Evolutionary conservation across 2,888 invertebrate species (phyloP), one percentile per base, ranked within the genome.

Genomic region (Pimpla rufipes): DNA sequence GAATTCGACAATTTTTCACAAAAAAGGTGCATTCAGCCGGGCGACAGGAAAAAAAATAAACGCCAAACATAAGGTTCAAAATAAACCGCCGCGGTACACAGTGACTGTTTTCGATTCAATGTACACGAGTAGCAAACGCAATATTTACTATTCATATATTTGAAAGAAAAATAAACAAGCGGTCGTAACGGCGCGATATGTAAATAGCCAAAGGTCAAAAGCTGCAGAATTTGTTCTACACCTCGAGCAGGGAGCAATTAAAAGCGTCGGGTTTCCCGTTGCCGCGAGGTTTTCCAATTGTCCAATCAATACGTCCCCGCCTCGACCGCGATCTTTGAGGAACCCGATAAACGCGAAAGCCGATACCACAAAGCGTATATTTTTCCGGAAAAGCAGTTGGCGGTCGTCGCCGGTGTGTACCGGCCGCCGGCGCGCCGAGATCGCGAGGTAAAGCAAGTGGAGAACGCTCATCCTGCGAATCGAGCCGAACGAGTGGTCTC

Each of bases 391-490:
- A 70, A 29, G 11, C 7, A 6, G 45, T 16, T 11, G 42, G 11
- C 29, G 47, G 23, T 75, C 45, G 52, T 52, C 40, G 62, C 16
- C 59, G 13, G 40, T 23, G 13, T 18, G 13, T 40, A 18, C 7
- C 37, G 37, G 5, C 35, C n/a, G n/a, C n/a, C n/a, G n/a, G n/a
- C n/a, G n/a, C 47, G 45, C 35, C 18, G 35, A 52, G 23, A 21
- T n/a, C 35, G 47, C 55, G 55, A 16, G 18, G 42, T 64, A 66
- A 71, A 71, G 71, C 45, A 73, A 79, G 71, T 66, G 79, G 71
- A n/a, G n/a, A 55, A 68, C 52, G 50, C 50, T 68, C 52, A 35
- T 35, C 50, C 47, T 11, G 47, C 50, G 50, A 50, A 68, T 68
- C 50, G 50, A 47, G 35, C 16, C 23, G n/a, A 21, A 40, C 45